phyloP scores from a whole-genome alignment of 1,140 invertebrate species.

The Scaptomyza hsui region DNA sequence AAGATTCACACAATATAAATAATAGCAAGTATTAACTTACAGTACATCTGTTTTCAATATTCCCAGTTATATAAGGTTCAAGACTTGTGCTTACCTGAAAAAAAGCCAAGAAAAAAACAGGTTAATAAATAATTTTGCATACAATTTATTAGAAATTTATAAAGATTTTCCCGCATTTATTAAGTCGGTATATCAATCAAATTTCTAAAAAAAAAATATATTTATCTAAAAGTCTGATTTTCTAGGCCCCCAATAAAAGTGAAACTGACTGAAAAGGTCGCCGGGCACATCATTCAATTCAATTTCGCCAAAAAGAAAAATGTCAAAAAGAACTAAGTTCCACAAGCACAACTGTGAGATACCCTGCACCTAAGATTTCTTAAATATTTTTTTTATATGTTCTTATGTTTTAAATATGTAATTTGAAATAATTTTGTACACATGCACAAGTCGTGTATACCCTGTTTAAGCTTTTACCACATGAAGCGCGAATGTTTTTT shows the following conservation, averaged over 20 bases:
- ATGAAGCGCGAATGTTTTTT: slow-evolving; percentile 1
- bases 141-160: not conserved
- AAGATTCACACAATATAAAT: slow-evolving; percentile 12
- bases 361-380: not conserved
- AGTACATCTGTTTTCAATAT: not conserved
- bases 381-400: not conserved
- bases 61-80: no score
- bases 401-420: not conserved
- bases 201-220: not conserved
- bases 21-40: slow-evolving; percentile 6
- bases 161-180: no score
- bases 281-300: slow-evolving; percentile 35
- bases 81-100: slow-evolving; percentile 28
- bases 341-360: not conserved
- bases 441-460: not conserved
- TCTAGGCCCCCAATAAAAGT: slow-evolving; percentile 39
- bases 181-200: not conserved
- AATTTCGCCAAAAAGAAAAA: slow-evolving; percentile 15
- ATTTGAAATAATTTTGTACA: not conserved
- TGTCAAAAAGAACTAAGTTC: slow-evolving; percentile 11
- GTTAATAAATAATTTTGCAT: not conserved
- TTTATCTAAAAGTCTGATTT: slow-evolving; percentile 2
- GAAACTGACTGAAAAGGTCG: slow-evolving; percentile 37
- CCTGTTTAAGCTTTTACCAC: not conserved
- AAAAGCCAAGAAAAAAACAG: not conserved